These are phyloP conservation scores for Leucoraja erinaceus DNA, from an alignment of 2,113 vertebrate genomes.

Conservation along the genomic window DNA sequence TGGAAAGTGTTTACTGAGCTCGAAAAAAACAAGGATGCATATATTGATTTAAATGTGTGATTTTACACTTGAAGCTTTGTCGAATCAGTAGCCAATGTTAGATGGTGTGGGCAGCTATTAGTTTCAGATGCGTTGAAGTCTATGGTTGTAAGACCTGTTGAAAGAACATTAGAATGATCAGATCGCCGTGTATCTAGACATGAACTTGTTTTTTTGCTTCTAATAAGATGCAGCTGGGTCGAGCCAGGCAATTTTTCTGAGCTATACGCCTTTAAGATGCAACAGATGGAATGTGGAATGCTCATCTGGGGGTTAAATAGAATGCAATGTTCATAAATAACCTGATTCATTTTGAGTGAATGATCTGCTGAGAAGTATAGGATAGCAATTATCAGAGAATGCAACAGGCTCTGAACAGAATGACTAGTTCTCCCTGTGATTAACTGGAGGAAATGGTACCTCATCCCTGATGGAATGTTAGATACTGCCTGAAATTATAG, in stretches of 20 bases:
- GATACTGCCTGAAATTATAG: neutral
- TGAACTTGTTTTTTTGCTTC: too few species aligned
- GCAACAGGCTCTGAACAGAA: neutral
- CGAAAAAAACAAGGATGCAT: too few species aligned
- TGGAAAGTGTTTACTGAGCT: too few species aligned
- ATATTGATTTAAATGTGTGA: too few species aligned
- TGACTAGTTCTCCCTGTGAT: neutral
- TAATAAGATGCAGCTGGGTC: neutral
- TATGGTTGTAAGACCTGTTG: too few species aligned
- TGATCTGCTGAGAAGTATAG: neutral
- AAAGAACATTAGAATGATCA: too few species aligned
- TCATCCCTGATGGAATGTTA: neutral
- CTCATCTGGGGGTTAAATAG: neutral
- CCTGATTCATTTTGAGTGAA: neutral
- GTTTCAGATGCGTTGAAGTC: too few species aligned
- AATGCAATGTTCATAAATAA: neutral
- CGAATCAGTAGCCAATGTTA: too few species aligned
- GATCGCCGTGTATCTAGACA: too few species aligned
- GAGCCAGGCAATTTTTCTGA: neutral
- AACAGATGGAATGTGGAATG: neutral
- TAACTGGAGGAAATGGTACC: neutral
- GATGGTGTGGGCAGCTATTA: too few species aligned
- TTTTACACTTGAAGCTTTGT: neutral
- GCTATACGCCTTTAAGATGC: neutral
- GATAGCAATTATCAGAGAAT: neutral